phyloP scores from a whole-genome alignment of 2,888 invertebrate species.

The Andrena marginata region DNA sequence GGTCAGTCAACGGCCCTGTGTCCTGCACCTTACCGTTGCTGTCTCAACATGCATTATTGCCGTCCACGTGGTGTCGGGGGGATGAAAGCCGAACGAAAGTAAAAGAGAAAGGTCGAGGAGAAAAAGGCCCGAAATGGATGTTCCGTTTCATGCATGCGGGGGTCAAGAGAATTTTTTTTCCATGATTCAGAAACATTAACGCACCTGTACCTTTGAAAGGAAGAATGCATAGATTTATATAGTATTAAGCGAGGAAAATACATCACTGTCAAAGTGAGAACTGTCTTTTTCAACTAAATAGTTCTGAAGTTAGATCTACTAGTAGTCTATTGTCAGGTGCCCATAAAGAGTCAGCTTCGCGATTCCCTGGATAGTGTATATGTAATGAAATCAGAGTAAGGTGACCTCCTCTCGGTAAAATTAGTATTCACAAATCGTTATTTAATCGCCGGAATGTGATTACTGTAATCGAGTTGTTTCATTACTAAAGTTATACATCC shows the following conservation, averaged over 20 bases:
- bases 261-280: not conserved
- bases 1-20: constrained; percentile 74
- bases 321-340: too few relatives aligned
- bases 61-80: constrained; percentile 66
- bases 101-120: constrained; percentile 11
- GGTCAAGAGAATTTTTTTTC: constrained; percentile 8
- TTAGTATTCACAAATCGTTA: too few relatives aligned
- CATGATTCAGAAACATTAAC: not conserved
- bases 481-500: too few relatives aligned
- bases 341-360: too few relatives aligned
- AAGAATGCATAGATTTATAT: not conserved
- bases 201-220: not conserved
- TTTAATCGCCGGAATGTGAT: too few relatives aligned
- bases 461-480: too few relatives aligned
- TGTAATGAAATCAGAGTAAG: too few relatives aligned
- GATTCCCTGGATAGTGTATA: too few relatives aligned
- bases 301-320: too few relatives aligned
- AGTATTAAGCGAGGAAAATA: not conserved
- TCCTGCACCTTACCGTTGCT: constrained; percentile 67
- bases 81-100: constrained; percentile 31
- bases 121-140: constrained; percentile 18
- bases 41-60: constrained; percentile 70
- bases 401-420: too few relatives aligned
- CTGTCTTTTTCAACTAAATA: too few relatives aligned
- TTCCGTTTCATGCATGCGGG: constrained; percentile 9